phyloP scores from a whole-genome alignment of 2,888 invertebrate species.

The Euspilapteryx auroguttella region DNA sequence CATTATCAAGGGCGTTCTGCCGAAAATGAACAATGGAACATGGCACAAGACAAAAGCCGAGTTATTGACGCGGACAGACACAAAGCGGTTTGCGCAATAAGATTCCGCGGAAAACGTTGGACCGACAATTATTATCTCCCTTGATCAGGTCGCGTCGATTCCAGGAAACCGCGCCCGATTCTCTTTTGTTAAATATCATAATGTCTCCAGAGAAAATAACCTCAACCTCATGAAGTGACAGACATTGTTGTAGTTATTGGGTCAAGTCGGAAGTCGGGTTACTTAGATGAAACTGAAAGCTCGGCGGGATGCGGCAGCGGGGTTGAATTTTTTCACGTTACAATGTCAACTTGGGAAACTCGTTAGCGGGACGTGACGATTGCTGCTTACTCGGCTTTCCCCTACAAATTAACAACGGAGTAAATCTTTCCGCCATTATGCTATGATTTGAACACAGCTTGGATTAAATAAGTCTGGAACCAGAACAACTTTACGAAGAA shows the following conservation, averaged over 20 bases:
- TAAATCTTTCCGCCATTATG: constrained; percentile 16
- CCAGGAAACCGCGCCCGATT: constrained; percentile 25
- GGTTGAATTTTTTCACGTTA: constrained; percentile 51
- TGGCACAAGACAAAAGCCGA: constrained; percentile 52
- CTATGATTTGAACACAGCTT: not conserved
- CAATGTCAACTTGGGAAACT: constrained; percentile 49
- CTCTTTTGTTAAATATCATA: constrained; percentile 14
- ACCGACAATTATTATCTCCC: constrained; percentile 54
- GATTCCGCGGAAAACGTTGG: constrained; percentile 54
- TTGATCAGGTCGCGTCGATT: constrained; percentile 40
- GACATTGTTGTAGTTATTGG: not conserved
- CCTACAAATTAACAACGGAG: constrained; percentile 38
- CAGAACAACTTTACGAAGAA: too few relatives aligned
- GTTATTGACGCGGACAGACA: constrained; percentile 46
- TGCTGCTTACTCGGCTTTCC: constrained; percentile 34
- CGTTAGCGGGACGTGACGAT: constrained; percentile 55
- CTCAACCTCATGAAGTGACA: constrained; percentile 1
- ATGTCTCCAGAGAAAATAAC: constrained; percentile 5
- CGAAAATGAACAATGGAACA: constrained; percentile 53
- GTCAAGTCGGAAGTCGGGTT: not conserved
- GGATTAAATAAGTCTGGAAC: too few relatives aligned
- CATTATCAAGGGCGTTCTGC: constrained; percentile 32
- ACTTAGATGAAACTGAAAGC: constrained; percentile 12
- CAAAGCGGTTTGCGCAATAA: constrained; percentile 58
- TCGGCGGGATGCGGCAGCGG: constrained; percentile 13